Base-by-base conservation (phyloP, 2,888 invertebrate genomes). In the Archips crataeganus region DNA sequence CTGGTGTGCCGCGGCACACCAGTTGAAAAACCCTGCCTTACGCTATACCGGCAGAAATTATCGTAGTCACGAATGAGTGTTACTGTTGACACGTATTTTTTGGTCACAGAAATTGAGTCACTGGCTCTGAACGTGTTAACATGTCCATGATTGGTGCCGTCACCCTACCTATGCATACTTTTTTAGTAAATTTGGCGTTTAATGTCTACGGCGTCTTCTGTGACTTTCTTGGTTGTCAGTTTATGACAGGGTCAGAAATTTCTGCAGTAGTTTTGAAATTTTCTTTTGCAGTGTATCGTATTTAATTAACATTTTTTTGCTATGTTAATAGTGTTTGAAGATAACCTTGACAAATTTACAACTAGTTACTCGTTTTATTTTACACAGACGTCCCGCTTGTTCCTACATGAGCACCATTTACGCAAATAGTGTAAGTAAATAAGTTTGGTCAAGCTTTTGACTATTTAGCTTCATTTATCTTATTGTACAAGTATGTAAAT, bases 251-350 rank as follows among this genome's bases (percentile, higher is more conserved):
- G 32, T 11, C 57, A 32, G 32, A 57, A 5, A 32, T 32, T 23
- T 57, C 11, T 57, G 32, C 57, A 32, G 32, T 32, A 57, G 51
- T 57, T 32, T 32, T 57, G 57, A 32, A 57, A 57, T 57, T 57
- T 57, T 57, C 11, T 57, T 57, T 57, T 57, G 32, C 11, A 57
- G 57, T 32, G 54, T 15, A 57, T 4, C 23, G 23, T 23, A 23
- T 23, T 23, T 57, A 32, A 32, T 57, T 32, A 57, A 49, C 23
- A 54, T 15, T 54, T 54, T 54, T 57, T 57, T 57, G 32, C 32
- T 57, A 57, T 57, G 57, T 32, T 23, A 57, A 57, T 32, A 32
- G 32, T 57, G 57, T 57, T 57, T 10, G 3, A 32, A 8, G 10
- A 57, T 15, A 23, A 15, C 32, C 1, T 32, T 32, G 57, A 11